Conservation (phyloP, 2,113 vertebrate species). For the Indri indri region DNA sequence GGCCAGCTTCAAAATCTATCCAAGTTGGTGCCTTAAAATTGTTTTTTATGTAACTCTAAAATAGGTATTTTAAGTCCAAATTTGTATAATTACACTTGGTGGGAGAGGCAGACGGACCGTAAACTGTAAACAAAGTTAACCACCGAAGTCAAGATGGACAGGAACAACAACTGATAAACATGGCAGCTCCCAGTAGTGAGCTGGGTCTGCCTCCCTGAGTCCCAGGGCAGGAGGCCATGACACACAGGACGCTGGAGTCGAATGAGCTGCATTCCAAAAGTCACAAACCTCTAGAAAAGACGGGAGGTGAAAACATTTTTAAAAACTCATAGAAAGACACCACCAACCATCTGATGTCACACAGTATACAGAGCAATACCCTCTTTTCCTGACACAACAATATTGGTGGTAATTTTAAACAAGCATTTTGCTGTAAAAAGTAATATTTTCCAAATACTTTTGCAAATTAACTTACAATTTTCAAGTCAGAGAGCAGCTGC, state of each 20-base stretch:
- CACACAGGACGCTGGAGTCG: not conserved
- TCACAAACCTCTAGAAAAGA: not conserved
- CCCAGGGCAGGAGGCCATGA: not conserved
- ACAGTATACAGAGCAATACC: not conserved
- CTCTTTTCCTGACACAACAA: not conserved
- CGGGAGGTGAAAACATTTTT: not conserved
- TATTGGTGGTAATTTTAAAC: not conserved
- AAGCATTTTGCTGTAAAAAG: not conserved
- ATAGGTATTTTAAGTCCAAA: not conserved
- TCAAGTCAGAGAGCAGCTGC: not conserved
- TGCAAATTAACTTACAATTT: not conserved
- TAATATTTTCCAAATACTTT: not conserved
- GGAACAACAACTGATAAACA: not conserved
- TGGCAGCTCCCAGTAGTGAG: not conserved
- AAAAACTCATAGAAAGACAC: not conserved
- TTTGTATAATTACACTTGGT: not conserved
- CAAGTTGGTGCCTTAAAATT: not conserved
- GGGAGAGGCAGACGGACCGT: not conserved
- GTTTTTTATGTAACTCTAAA: not conserved
- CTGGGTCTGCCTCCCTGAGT: not conserved
- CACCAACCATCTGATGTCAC: not conserved
- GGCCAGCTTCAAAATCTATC: not conserved
- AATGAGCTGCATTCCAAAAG: not conserved
- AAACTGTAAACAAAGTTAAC: constrained; percentile 20
- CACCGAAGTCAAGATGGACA: not conserved